Percentiles rank a stretch among this genome's conserved stretches.
These are phyloP conservation scores for Laterallus jamaicensis DNA, from an alignment of 2,113 vertebrate genomes.

Conservation along the genomic window DNA sequence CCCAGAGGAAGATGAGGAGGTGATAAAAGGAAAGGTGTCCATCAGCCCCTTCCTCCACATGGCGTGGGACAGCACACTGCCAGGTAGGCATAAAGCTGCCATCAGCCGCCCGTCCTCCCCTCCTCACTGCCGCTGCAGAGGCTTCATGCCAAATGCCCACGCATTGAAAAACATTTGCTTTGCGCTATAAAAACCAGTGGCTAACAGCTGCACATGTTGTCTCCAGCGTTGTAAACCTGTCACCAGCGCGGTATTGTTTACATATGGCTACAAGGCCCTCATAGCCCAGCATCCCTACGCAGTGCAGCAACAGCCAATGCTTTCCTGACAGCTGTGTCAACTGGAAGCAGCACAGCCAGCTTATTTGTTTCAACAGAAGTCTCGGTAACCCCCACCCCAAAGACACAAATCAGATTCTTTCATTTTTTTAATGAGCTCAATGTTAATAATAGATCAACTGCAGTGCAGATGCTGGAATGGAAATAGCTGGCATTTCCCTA, in stretches of 20 bases:
- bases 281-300: constrained; percentile 52
- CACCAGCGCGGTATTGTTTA: constrained; percentile 72
- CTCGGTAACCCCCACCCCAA: constrained; percentile 17
- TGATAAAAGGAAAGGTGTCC: not conserved
- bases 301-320: constrained; percentile 29
- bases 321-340: constrained; percentile 78
- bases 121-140: not conserved
- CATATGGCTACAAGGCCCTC: constrained; percentile 77
- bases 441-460: constrained; percentile 80
- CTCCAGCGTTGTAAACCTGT: constrained; percentile 77
- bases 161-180: constrained; percentile 63
- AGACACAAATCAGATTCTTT: constrained; percentile 75
- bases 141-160: constrained; percentile 18
- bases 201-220: constrained; percentile 74
- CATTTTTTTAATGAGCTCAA: constrained; percentile 70
- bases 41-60: not conserved
- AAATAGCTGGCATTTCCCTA: constrained; percentile 76
- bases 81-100: not conserved
- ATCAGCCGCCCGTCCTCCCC: not conserved
- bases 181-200: constrained; percentile 47
- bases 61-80: accelerated
- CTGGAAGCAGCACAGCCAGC: constrained; percentile 55
- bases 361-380: constrained; percentile 66
- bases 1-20: not conserved
- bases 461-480: constrained; percentile 77